Percentiles rank a stretch among this genome's conserved stretches.
phyloP scores from a whole-genome alignment of 2,113 vertebrate genomes.

The Callionymus lyra region DNA sequence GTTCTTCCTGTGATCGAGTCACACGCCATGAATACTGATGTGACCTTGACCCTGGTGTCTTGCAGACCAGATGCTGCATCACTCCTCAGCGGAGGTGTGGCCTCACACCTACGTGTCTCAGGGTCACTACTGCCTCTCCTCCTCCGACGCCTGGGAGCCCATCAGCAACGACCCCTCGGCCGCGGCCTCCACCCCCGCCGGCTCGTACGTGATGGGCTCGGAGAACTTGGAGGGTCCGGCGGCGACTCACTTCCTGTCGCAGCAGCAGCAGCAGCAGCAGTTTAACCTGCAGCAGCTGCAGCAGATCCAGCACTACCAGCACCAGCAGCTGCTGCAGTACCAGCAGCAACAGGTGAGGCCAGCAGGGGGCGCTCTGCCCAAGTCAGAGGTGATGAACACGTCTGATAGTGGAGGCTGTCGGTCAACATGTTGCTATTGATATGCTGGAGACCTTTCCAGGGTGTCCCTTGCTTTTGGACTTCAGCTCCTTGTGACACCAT shows the following conservation, averaged over 20 bases:
- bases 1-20: no score
- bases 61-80: constrained; percentile 81
- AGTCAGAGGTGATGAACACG: no score
- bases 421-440: no score
- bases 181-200: constrained; percentile 80
- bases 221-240: constrained; percentile 61
- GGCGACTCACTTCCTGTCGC: constrained; percentile 59
- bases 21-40: no score
- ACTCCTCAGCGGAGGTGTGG: constrained; percentile 84
- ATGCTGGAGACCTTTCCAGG: no score
- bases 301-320: constrained; percentile 73
- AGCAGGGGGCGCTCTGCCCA: no score
- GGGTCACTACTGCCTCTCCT: constrained; percentile 95
- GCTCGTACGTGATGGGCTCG: constrained; percentile 72
- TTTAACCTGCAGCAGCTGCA: constrained; percentile 66
- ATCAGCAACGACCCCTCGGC: constrained; percentile 83
- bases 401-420: no score
- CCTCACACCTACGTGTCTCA: constrained; percentile 95
- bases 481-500: no score
- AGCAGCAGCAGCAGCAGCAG: constrained; percentile 63
- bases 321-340: constrained; percentile 72
- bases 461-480: no score
- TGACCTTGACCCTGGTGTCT: constrained; percentile 2
- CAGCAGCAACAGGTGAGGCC: constrained; percentile 66
- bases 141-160: constrained; percentile 93